Percentiles rank a stretch among this genome's conserved stretches.
Conservation (phyloP, 1,140 invertebrate species). For the Ceratosolen fusciceps region DNA sequence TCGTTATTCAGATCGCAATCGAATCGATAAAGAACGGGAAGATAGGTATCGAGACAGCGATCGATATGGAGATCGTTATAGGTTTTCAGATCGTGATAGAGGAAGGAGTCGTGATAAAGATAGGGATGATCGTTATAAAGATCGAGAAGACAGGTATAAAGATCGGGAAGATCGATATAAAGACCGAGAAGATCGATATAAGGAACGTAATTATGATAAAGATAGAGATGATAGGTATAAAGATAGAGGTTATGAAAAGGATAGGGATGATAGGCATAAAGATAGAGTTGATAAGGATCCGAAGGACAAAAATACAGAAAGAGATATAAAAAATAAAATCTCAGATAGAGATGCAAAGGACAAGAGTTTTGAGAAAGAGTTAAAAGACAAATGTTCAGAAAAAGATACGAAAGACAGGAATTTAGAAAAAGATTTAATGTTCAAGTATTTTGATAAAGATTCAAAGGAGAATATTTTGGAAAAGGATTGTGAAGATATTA, state of each 20-base stretch:
- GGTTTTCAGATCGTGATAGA: constrained; percentile 33
- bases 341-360: constrained; percentile 11
- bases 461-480: constrained; percentile 5
- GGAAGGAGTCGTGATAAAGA: constrained; percentile 32
- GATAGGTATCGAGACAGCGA: constrained; percentile 37
- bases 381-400: constrained; percentile 1
- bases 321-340: constrained; percentile 19
- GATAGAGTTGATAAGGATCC: constrained; percentile 17
- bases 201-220: constrained; percentile 37
- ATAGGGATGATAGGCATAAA: constrained; percentile 32
- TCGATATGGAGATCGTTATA: constrained; percentile 31
- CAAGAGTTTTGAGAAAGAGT: constrained; percentile 8
- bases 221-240: constrained; percentile 32
- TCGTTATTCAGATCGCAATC: constrained; percentile 21
- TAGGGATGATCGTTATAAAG: constrained; percentile 37
- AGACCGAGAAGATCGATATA: constrained; percentile 33
- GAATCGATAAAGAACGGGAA: constrained; percentile 31
- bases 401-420: constrained; percentile 4
- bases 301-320: background rate
- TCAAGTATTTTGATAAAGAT: constrained; percentile 22
- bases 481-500: constrained; percentile 30
- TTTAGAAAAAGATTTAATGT: constrained; percentile 16
- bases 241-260: constrained; percentile 28
- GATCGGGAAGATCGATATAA: constrained; percentile 41
- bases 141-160: constrained; percentile 24